These are phyloP conservation scores for Megastigmus dorsalis DNA, from an alignment of 2,888 invertebrate genomes.

Conservation along the genomic window DNA sequence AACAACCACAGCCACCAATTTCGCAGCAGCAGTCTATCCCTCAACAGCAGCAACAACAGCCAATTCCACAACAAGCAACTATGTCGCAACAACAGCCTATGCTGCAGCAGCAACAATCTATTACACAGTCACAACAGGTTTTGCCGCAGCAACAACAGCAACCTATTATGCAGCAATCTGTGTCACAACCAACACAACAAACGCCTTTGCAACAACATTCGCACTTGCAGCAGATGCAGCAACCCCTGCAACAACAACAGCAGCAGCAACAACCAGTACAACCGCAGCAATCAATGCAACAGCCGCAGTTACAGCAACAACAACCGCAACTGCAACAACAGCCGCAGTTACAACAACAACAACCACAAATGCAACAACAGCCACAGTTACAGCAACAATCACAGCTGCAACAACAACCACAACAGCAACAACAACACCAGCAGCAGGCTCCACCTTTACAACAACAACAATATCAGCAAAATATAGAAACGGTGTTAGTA, in stretches of 20 bases:
- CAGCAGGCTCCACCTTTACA: too few species aligned
- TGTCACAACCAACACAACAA: too few species aligned
- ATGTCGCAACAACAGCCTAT: conserved; percentile 36
- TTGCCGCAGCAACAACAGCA: conserved; percentile 32
- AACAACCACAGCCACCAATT: too few species aligned
- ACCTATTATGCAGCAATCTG: too few species aligned
- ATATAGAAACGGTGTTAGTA: conserved; percentile 36
- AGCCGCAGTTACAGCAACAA: conserved; percentile 51
- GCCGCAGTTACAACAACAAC: conserved; percentile 47
- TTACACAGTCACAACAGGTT: too few species aligned
- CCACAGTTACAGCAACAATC: conserved; percentile 44
- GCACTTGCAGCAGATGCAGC: conserved; percentile 59
- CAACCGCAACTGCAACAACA: conserved; percentile 58
- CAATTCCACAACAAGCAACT: conserved; percentile 39
- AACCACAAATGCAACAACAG: conserved; percentile 15
- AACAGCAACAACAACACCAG: conserved; percentile 25
- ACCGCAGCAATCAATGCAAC: conserved; percentile 11
- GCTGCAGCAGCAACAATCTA: conserved; percentile 19
- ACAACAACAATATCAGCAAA: conserved; percentile 55
- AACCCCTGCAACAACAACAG: conserved; percentile 42
- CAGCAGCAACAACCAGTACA: conserved; percentile 52
- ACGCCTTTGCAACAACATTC: conserved; percentile 32
- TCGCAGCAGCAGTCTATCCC: conserved; percentile 22
- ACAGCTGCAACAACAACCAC: conserved; percentile 13
- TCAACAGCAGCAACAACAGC: conserved; percentile 39